A percentile compares a stretch with the other conserved stretches of the same genome.
Evolutionary conservation across 2,797 vertebrate genomes (phyloP).

Genomic region (Sebastes kiyomatsui): DNA sequence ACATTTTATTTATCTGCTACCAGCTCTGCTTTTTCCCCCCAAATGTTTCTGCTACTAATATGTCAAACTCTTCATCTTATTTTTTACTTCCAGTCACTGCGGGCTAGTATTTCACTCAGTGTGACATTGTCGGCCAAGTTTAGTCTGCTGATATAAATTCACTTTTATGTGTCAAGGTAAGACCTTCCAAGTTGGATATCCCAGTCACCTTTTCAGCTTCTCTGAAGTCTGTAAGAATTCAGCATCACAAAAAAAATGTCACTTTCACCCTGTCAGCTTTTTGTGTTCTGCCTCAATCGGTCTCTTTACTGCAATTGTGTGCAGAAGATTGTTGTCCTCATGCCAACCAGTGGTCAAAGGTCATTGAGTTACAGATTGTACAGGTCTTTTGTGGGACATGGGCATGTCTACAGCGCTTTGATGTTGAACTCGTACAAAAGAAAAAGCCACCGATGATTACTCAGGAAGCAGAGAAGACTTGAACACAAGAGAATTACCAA

Average conservation of each 20-base stretch:
- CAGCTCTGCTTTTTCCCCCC: background rate
- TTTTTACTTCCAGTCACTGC: background rate
- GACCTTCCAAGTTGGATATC: background rate
- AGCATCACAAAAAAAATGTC: background rate
- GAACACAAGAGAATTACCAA: conserved; percentile 70
- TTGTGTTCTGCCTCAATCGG: background rate
- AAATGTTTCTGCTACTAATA: background rate
- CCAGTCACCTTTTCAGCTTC: background rate
- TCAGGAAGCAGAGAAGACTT: conserved; percentile 72
- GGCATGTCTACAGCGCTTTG: conserved; percentile 57
- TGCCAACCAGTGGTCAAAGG: conserved; percentile 16
- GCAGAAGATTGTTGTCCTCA: background rate
- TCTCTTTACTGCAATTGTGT: conserved; percentile 4
- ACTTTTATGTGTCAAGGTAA: background rate
- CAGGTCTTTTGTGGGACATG: conserved; percentile 17
- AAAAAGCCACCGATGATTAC: conserved; percentile 69
- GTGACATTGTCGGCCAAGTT: background rate
- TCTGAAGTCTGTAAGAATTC: background rate
- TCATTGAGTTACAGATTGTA: conserved; percentile 28
- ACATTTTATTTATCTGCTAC: background rate
- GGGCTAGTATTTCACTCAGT: conserved; percentile 1
- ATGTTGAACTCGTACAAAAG: conserved; percentile 56
- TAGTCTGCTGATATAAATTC: background rate
- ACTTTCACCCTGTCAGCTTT: background rate
- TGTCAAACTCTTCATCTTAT: background rate